Conservation (phyloP, 2,797 vertebrate species). For the Otolemur crassicaudatus region DNA sequence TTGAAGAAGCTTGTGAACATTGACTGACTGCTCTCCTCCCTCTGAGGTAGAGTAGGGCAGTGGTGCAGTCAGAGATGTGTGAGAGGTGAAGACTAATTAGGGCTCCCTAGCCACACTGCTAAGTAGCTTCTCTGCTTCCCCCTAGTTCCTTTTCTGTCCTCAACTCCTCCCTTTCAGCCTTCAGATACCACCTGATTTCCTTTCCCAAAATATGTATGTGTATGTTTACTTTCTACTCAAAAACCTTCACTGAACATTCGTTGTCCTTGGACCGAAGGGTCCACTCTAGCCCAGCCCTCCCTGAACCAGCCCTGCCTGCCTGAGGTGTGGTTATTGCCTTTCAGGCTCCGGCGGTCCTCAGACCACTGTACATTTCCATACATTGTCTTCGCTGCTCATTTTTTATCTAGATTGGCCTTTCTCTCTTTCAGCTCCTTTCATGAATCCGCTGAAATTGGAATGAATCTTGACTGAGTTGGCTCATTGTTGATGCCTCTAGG, state of each 20-base stretch:
- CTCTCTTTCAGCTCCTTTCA: background rate
- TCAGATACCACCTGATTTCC: background rate
- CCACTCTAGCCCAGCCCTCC: background rate
- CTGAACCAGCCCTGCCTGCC: background rate
- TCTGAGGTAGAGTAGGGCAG: background rate
- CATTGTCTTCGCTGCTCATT: background rate
- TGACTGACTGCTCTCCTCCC: background rate
- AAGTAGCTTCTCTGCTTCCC: background rate
- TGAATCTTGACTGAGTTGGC: background rate
- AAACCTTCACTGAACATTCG: background rate
- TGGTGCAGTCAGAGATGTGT: background rate
- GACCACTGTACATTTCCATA: background rate
- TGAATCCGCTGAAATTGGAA: background rate
- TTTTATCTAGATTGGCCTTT: background rate
- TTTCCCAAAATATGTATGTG: background rate
- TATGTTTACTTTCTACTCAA: background rate
- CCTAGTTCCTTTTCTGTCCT: background rate
- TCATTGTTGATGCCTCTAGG: no score
- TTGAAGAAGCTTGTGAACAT: background rate
- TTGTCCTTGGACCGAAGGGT: background rate
- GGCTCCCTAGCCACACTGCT: background rate
- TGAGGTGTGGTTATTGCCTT: background rate
- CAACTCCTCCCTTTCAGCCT: background rate
- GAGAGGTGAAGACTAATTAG: background rate
- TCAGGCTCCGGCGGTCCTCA: background rate